Base-by-base conservation (phyloP, 2,113 vertebrate genomes). In the Arenaria interpres region DNA sequence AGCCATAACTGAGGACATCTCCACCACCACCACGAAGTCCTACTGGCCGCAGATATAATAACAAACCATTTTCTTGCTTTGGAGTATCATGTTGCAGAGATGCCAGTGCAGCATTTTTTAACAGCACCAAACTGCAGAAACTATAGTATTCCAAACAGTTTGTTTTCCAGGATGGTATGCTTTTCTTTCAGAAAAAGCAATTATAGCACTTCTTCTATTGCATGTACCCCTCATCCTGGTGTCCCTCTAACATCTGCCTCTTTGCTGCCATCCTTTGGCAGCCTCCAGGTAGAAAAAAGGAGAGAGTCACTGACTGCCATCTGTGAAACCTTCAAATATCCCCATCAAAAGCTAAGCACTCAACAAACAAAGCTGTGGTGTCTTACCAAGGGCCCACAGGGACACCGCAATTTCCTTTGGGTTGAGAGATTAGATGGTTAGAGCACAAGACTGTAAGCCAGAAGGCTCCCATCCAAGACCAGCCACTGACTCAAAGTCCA, bases 401-500 rank as follows among this genome's bases (percentile, higher is more conserved):
- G 96, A 96, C 90, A 92, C 95, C 95, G 2, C 95, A 96, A 57
- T 93, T 95, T 95, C 96, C 95, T 94, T 60, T 84, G 83, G 90
- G 92, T 86, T 87, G 82, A 64, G 79, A 93, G 95, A 94, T 94
- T 97, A 95, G 92, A 91, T 95, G 92, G 92, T 92, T 95, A 62
- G 88, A 94, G 90, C 2, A 1, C 79, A 86, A 88, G 51, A 92
- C 56, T 96, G 68, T 63, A 81, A 96, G 88, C 95, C 97, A 96
- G 92, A 92, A 75, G 95, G 96, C 95, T 96, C 53, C 64, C 56
- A 64, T 96, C 97, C 97, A 97, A 97, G 93, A 90, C 92, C 88
- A 94, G 92, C 85, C 95, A 95, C 93, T 95, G 96, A 97, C 88
- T 95, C 95, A 92, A 97, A 91, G 83, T 93, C 96, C 90, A 89